Base-by-base conservation (phyloP, 2,113 vertebrate genomes). In the Coryphaenoides rupestris region DNA sequence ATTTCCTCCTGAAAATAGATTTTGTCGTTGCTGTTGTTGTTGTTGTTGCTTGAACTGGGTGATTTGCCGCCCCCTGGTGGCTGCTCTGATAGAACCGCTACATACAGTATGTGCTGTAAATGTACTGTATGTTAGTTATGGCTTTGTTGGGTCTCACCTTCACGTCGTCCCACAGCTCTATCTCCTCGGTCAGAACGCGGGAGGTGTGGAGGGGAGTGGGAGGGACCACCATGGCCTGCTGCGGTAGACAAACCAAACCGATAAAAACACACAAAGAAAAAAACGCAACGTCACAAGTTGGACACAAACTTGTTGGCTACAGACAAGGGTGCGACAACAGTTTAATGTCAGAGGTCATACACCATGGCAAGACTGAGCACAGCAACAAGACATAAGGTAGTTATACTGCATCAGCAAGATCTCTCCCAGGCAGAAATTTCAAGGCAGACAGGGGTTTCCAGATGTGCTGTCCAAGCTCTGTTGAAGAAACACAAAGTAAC, bases 81-180 rank as follows among this genome's bases (percentile, higher is more conserved):
- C 5, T 21, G 4, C 17, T 10, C 21, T 52, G 6, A n/a, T 17
- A 59, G 10, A 45, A 22, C 10, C 21, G 52, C 0, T 5, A 5
- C 10, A 54, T 3, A 4, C 1, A 1, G 7, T 0, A 13, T 22
- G 55, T 3, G 16, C 53, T 21, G 9, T 22, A 55, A n/a, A n/a
- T n/a, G n/a, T n/a, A n/a, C n/a, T 26, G 24, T 40, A 40, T 40
- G 33, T 9, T 7, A 12, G 33, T 40, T 10, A 40, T 40, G 2
- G 33, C 21, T 2, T 21, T 22, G 13, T 12, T n/a, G 1, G 6
- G 14, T 55, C 89, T 84, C 60, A 98, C 96, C 93, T 98, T 99
- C 54, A 98, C 95, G 28, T 98, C 95, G 22, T 98, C 96, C 96
- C 96, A 98, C 65, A 95, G 92, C 75, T 96, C 96, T 84, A 84